These are phyloP conservation scores for Strongylocentrotus purpuratus DNA, from an alignment of 35 echinoderm and acorn worm species.

Conservation along the genomic window DNA sequence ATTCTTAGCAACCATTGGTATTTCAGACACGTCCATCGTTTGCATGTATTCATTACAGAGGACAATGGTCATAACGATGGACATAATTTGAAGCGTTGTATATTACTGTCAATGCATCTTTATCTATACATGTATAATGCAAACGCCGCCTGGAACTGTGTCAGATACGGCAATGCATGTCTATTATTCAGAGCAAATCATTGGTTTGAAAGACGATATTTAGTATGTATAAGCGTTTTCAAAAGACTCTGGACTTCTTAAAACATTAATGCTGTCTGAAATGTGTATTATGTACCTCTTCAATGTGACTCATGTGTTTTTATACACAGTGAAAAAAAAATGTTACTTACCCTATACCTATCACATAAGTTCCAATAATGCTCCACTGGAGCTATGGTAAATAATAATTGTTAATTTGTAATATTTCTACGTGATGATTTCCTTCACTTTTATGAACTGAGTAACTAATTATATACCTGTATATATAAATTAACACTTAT, in stretches of 20 bases:
- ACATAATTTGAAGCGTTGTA: neutral
- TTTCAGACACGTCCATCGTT: neutral
- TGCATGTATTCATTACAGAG: neutral
- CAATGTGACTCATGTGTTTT: too few species aligned
- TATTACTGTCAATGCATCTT: neutral
- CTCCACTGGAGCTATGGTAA: too few species aligned
- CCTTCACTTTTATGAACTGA: too few species aligned
- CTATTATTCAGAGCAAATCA: neutral
- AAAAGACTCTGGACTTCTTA: neutral
- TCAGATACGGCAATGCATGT: neutral
- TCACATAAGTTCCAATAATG: too few species aligned
- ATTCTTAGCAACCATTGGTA: neutral
- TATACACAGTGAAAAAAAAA: too few species aligned
- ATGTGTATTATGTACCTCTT: too few species aligned
- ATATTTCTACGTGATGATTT: too few species aligned
- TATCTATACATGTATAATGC: neutral
- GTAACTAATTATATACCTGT: too few species aligned
- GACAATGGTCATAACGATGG: neutral
- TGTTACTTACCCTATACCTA: too few species aligned
- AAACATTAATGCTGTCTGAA: too few species aligned
- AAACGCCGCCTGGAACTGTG: neutral
- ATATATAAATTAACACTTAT: too few species aligned
- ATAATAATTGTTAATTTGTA: too few species aligned
- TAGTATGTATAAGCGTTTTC: neutral
- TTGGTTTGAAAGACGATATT: neutral